Base-by-base conservation (phyloP, 2,113 vertebrate species). In the Chaenogobius annularis region DNA sequence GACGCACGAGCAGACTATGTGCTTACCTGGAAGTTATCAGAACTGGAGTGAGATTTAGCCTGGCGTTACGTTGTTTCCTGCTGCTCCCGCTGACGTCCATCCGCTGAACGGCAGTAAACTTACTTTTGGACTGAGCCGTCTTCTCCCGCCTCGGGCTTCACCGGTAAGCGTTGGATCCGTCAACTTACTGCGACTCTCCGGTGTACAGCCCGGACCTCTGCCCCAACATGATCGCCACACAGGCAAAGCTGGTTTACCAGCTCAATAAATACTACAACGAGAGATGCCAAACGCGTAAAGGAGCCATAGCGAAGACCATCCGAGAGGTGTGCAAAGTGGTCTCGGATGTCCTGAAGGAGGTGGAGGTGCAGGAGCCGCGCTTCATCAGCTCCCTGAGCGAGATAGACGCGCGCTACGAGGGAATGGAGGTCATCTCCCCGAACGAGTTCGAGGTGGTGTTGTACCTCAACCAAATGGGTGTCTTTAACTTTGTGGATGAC, bases 231-330 rank as follows among this genome's bases (percentile, higher is more conserved):
- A 99, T 99, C 71, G 97, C 97, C 86, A 97, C 97, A 70, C 97
- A 98, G 94, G 97, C 97, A 74, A 99, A 99, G 96, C 97, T 99
- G 95, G 97, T 99, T 19, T 99, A 99, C 95, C 97, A 99, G 97
- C 97, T 99, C 62, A 99, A 99, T 92, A 98, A 98, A 89, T 99
- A 98, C 80, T 96, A 99, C 94, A 98, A 95, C 50, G 97, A 99
- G 93, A 94, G 97, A 75, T 98, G 97, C 94, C 97, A 99, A 86
- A 94, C 97, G 43, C 95, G 97, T 88, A 98, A 98, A 90, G 96
- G 96, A 54, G 97, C 97, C 92, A 98, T 99, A 88, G 97, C 97
- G 87, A 99, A 99, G 94, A 98, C 97, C 80, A 99, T 98, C 87
- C 91, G 97, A 48, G 97, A 99, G 92, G 97, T 99, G 87, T 98